A percentile compares a stretch with the other conserved stretches of the same genome.
phyloP scores from a whole-genome alignment of 1,140 invertebrate species.

The Conopomorpha cramerella region DNA sequence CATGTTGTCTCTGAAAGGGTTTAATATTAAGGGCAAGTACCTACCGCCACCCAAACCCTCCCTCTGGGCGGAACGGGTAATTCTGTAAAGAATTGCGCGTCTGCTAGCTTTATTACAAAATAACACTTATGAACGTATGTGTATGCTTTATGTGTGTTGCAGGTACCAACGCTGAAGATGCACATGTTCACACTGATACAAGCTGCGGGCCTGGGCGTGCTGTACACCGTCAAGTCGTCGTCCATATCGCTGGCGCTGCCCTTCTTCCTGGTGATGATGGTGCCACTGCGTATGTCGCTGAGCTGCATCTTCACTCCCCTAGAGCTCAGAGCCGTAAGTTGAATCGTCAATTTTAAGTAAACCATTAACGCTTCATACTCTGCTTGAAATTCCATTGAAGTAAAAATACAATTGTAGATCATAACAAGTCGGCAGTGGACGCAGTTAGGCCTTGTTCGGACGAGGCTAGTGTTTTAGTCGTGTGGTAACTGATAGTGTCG shows the following conservation, averaged over 20 bases:
- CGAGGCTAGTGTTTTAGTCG: too few species aligned
- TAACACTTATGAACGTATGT: not conserved
- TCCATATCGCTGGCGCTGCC: slow-evolving; percentile 86
- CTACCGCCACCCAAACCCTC: too few species aligned
- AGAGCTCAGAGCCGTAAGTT: slow-evolving; percentile 81
- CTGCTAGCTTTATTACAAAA: not conserved
- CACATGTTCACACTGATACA: slow-evolving; percentile 89
- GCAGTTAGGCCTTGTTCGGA: too few species aligned
- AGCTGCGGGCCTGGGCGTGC: slow-evolving; percentile 72
- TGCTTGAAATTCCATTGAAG: too few species aligned
- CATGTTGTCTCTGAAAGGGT: too few species aligned
- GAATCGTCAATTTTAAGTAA: too few species aligned
- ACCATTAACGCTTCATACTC: too few species aligned
- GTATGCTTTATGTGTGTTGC: slow-evolving; percentile 19
- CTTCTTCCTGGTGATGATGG: slow-evolving; percentile 89
- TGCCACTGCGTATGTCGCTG: slow-evolving; percentile 81
- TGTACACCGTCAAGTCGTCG: slow-evolving; percentile 91
- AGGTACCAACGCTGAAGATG: slow-evolving; percentile 91
- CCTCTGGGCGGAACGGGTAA: too few species aligned
- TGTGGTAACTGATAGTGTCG: too few species aligned
- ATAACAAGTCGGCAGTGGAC: too few species aligned
- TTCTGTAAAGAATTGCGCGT: not conserved
- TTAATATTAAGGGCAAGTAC: too few species aligned
- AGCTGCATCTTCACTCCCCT: slow-evolving; percentile 73
- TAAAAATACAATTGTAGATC: too few species aligned